Evolutionary conservation across 1,140 invertebrate species (phyloP).

Genomic region (Camponotus floridanus): DNA sequence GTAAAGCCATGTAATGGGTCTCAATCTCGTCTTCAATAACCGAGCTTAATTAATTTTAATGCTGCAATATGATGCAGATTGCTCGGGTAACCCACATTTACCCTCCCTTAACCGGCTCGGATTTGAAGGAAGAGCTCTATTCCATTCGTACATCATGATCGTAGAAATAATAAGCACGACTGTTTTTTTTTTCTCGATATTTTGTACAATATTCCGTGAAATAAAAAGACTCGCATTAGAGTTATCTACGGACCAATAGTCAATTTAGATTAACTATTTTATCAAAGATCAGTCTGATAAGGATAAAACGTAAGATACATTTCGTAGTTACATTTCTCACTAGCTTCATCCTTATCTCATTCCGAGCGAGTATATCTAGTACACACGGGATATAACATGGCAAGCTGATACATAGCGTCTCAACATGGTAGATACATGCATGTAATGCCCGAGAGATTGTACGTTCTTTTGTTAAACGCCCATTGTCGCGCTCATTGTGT

Average conservation of each 20-base stretch:
- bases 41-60: constrained; percentile 57
- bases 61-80: constrained; percentile 30
- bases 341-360: background rate
- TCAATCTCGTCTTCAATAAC: constrained; percentile 49
- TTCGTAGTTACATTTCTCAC: background rate
- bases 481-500: constrained; percentile 38
- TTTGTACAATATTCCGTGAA: too few species aligned
- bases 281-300: background rate
- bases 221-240: too few species aligned
- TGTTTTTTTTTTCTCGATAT: background rate
- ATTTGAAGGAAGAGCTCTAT: constrained; percentile 4
- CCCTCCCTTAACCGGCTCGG: constrained; percentile 19
- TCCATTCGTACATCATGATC: background rate
- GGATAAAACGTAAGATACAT: background rate
- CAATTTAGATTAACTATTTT: background rate
- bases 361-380: background rate
- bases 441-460: constrained; percentile 5
- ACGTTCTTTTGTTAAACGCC: constrained; percentile 42
- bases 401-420: background rate
- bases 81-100: constrained; percentile 48
- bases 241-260: background rate
- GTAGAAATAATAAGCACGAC: background rate
- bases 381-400: background rate
- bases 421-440: background rate
- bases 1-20: constrained; percentile 39